Percentiles rank a stretch among this genome's conserved stretches.
Evolutionary conservation across 2,113 vertebrate species (phyloP).

Genomic region (Apodemus speciosus): DNA sequence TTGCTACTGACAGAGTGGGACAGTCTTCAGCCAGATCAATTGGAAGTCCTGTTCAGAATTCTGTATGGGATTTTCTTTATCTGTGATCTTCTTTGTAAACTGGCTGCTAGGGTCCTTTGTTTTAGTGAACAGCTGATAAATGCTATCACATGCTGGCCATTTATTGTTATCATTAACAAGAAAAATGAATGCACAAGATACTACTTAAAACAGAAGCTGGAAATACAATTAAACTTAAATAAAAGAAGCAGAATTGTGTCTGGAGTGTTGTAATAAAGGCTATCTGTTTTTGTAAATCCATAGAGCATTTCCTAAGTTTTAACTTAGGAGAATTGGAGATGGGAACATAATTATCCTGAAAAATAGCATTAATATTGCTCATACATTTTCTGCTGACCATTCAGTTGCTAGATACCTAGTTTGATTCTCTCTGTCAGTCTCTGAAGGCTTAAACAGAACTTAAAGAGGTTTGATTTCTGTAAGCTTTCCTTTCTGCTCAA

Average conservation of each 20-base stretch:
- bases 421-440: slow-evolving; percentile 47
- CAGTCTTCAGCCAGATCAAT: slow-evolving; percentile 8
- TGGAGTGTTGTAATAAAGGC: slow-evolving; percentile 50
- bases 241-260: slow-evolving; percentile 66
- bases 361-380: slow-evolving; percentile 53
- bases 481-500: not conserved
- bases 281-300: slow-evolving; percentile 60
- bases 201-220: slow-evolving; percentile 48
- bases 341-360: slow-evolving; percentile 57
- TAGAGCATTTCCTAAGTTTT: slow-evolving; percentile 48
- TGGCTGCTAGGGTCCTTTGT: slow-evolving; percentile 65
- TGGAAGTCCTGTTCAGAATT: not conserved
- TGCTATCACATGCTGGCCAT: slow-evolving; percentile 40
- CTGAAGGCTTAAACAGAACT: not conserved
- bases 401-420: slow-evolving; percentile 43
- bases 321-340: slow-evolving; percentile 58
- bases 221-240: slow-evolving; percentile 68
- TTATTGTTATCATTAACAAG: slow-evolving; percentile 67
- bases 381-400: slow-evolving; percentile 37
- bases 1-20: not conserved
- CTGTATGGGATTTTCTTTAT: slow-evolving; percentile 53
- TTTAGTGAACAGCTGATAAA: slow-evolving; percentile 62
- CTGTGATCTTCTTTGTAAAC: slow-evolving; percentile 62
- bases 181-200: slow-evolving; percentile 40
- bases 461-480: slow-evolving; percentile 5